Evolutionary conservation across 37 sponge, comb jelly and placozoan species (phyloP).

Genomic region (Diacarnus erythraeanus): DNA sequence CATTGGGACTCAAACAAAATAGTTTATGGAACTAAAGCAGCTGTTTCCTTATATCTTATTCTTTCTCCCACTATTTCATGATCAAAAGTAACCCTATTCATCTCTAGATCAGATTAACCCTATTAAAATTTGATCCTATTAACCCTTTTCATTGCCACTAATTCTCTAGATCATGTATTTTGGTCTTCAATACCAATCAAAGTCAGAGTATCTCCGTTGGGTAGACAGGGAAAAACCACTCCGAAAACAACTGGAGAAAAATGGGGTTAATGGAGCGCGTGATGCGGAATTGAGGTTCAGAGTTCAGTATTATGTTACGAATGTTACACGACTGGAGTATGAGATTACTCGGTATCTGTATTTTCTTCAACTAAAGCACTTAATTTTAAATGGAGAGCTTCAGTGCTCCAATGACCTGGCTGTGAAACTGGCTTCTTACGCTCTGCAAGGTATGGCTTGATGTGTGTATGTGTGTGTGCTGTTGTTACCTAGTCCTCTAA

Average conservation of each 20-base stretch:
- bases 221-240: constrained; percentile 70
- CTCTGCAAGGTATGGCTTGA: constrained; percentile 65
- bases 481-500: too few species aligned
- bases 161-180: constrained; percentile 63
- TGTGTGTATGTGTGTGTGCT: too few species aligned
- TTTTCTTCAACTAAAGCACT: constrained; percentile 75
- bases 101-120: too few species aligned
- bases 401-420: constrained; percentile 64
- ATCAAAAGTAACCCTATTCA: too few species aligned
- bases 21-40: too few species aligned
- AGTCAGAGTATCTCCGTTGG: constrained; percentile 50
- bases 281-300: constrained; percentile 60
- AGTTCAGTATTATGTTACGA: constrained; percentile 72
- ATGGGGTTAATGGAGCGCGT: constrained; percentile 38
- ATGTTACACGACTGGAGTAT: constrained; percentile 53
- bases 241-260: constrained; percentile 68
- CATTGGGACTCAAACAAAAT: too few species aligned
- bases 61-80: too few species aligned
- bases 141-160: too few species aligned
- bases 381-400: constrained; percentile 59
- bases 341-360: constrained; percentile 78
- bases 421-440: constrained; percentile 78
- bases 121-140: too few species aligned
- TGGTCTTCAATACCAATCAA: constrained; percentile 68
- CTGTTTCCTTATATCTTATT: too few species aligned